These are phyloP conservation scores for Perca flavescens DNA, from an alignment of 2,113 vertebrate species.

Conservation along the genomic window DNA sequence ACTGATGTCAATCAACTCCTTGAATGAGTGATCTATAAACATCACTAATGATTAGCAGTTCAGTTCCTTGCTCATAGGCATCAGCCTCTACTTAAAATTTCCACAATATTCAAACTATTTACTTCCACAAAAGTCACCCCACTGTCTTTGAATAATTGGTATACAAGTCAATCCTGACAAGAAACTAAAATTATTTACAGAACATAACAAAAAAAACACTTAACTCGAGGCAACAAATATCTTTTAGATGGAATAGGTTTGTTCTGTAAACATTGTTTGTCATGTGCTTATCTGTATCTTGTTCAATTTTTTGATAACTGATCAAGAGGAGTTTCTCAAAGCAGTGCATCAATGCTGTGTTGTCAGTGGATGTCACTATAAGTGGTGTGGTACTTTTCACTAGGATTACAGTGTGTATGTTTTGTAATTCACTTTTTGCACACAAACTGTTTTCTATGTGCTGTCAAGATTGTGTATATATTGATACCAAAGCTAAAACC, in stretches of 20 bases:
- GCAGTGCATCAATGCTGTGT: slow-evolving; percentile 14
- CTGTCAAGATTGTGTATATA: slow-evolving; percentile 30
- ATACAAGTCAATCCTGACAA: slow-evolving; percentile 1
- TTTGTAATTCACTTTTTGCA: slow-evolving; percentile 32
- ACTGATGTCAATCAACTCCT: not conserved
- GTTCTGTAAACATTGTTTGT: slow-evolving; percentile 49
- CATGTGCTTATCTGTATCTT: slow-evolving; percentile 43
- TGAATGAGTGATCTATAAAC: not conserved
- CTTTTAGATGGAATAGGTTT: slow-evolving; percentile 5
- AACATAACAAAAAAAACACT: not conserved
- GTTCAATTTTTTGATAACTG: slow-evolving; percentile 26
- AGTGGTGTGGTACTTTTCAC: slow-evolving; percentile 18
- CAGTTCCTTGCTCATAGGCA: slow-evolving; percentile 35
- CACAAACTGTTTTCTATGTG: slow-evolving; percentile 28
- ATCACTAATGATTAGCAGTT: slow-evolving; percentile 3
- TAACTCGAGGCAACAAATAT: not conserved
- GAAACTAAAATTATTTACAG: not conserved
- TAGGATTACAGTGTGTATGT: slow-evolving; percentile 1
- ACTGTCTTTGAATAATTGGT: not conserved
- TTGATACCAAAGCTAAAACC: slow-evolving; percentile 64
- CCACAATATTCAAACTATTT: not conserved
- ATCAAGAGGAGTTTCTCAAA: slow-evolving; percentile 27
- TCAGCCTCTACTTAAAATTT: not conserved
- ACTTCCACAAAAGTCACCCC: not conserved
- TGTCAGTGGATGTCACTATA: slow-evolving; percentile 23